These are phyloP conservation scores for Criorhina ranunculi DNA, from an alignment of 2,888 invertebrate genomes.

Conservation along the genomic window DNA sequence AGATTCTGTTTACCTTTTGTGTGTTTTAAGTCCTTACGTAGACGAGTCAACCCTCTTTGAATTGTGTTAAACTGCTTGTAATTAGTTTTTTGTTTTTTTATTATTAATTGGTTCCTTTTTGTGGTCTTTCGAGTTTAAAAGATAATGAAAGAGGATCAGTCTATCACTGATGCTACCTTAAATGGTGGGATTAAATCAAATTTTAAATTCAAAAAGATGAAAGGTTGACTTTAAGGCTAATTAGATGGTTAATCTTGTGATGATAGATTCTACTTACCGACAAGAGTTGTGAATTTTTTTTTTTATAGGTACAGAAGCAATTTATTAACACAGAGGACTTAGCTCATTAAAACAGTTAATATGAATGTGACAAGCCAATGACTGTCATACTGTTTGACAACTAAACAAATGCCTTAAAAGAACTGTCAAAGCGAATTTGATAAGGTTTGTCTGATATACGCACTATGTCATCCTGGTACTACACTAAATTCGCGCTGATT, in stretches of 20 bases:
- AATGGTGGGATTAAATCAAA: slow-evolving; percentile 7
- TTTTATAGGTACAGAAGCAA: neutral
- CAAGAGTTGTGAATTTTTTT: neutral
- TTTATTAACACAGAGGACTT: too few relatives aligned
- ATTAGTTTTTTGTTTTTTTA: neutral
- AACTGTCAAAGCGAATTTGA: too few relatives aligned
- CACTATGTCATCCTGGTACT: too few relatives aligned
- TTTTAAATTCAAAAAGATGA: neutral
- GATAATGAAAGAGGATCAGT: slow-evolving; percentile 1
- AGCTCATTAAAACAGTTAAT: too few relatives aligned
- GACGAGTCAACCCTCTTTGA: neutral
- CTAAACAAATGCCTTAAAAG: too few relatives aligned
- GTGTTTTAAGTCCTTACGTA: neutral
- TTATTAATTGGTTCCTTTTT: slow-evolving; percentile 30
- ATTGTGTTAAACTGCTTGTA: slow-evolving; percentile 6
- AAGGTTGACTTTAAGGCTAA: slow-evolving; percentile 13
- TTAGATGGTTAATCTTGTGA: slow-evolving; percentile 5
- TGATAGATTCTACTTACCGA: neutral
- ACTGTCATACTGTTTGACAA: too few relatives aligned
- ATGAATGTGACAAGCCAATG: too few relatives aligned
- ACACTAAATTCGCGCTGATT: too few relatives aligned
- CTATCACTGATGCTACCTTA: neutral
- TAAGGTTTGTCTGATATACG: too few relatives aligned
- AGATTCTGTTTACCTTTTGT: slow-evolving; percentile 13
- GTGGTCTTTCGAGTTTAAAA: slow-evolving; percentile 4